Base-by-base conservation (phyloP, 1,140 invertebrate species). In the Mercenaria mercenaria region DNA sequence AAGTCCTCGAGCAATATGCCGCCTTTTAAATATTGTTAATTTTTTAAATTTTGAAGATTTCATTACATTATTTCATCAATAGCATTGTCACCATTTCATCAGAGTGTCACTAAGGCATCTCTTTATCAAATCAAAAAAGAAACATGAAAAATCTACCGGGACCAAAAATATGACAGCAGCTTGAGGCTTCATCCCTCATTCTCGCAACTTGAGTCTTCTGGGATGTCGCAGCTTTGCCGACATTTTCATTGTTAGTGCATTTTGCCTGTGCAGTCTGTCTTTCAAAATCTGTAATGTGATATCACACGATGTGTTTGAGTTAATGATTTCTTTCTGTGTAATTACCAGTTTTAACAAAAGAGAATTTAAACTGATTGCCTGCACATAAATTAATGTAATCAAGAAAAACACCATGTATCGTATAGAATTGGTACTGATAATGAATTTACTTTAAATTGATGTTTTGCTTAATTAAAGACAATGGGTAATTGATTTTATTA, bases 211-310 rank as follows among this genome's bases (percentile, higher is more conserved):
- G 2, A 18, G 76, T 79, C 76, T 79, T 79, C 26, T 32, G 76
- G 76, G 76, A 79, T 0, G 23, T 18, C 15, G 20, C 50, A 56
- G 56, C 26, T 32, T 56, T 32, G 47, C 32, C 29, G 29, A 79
- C 34, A 23, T 39, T 79, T 79, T 79, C 50, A 79, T 79, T 79
- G 76, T 79, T 79, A 37, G 47, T 79, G 76, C 76, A 79, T 59
- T 52, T 56, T 56, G 29, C 32, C 43, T 23, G 23, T 52, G 76
- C 76, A 56, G 47, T n/a, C 43, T 79, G 76, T 79, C 76, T 50
- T 79, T 79, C 76, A 79, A 56, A 79, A 41, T 76, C 76, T 59
- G 76, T 32, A 79, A 79, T 79, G 47, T 20, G 34, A 79, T 79
- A 47, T 79, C 76, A 79, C 76, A 79, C 76, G 34, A 32, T 79